Evolutionary conservation across 2,113 vertebrate species (phyloP).

Genomic region (Falco punctatus): DNA sequence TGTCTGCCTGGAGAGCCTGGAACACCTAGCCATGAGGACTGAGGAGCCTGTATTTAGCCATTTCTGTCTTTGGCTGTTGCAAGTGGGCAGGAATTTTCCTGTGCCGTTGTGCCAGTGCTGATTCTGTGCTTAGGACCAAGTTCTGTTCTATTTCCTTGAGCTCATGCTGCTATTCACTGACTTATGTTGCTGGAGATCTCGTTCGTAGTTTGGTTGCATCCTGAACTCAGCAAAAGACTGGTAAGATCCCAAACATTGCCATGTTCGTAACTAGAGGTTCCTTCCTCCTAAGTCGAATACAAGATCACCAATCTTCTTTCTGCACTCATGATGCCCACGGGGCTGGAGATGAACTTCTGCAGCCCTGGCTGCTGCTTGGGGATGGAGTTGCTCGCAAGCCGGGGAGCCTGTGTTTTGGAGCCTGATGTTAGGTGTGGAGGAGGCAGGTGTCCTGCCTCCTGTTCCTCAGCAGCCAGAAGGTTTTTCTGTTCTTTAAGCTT

Average conservation of each 20-base stretch:
- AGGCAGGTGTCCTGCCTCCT: neutral
- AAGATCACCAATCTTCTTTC: neutral
- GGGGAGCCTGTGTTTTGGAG: neutral
- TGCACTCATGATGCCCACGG: neutral
- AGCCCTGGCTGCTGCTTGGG: neutral
- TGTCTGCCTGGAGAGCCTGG: neutral
- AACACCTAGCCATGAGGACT: neutral
- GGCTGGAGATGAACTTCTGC: neutral
- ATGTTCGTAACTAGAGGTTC: neutral
- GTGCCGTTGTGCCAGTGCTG: neutral
- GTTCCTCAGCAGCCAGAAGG: neutral
- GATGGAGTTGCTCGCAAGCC: neutral
- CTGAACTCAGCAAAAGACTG: neutral
- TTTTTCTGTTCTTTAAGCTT: neutral
- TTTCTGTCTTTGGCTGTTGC: neutral
- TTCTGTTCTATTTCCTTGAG: neutral
- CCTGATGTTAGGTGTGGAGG: neutral
- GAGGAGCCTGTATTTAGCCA: neutral
- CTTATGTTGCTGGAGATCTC: neutral
- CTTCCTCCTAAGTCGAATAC: neutral
- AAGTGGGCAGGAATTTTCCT: neutral
- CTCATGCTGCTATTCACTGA: neutral
- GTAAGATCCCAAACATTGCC: neutral
- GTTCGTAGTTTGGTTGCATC: neutral
- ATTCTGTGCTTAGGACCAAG: neutral